These are phyloP conservation scores for Planiliza haematocheilus DNA, from an alignment of 2,113 vertebrate species.

Conservation along the genomic window DNA sequence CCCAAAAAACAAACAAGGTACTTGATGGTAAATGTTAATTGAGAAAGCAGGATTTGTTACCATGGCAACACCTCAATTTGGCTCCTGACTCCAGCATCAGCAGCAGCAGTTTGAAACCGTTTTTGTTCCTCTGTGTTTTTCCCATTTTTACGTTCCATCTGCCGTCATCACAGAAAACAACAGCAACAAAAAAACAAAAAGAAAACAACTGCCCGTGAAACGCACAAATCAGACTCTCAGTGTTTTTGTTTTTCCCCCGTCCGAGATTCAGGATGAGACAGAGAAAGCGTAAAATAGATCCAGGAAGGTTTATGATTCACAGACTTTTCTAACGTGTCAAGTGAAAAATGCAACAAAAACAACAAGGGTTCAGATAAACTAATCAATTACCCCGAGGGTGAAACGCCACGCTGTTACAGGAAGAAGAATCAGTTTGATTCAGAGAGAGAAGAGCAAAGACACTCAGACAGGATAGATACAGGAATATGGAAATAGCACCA, in stretches of 20 bases:
- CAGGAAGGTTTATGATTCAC: slow-evolving; percentile 2
- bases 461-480: background rate
- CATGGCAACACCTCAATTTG: slow-evolving; percentile 28
- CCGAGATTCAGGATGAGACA: background rate
- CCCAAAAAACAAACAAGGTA: background rate
- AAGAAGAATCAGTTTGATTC: slow-evolving; percentile 1
- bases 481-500: background rate
- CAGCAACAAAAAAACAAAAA: too few species aligned
- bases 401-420: slow-evolving; percentile 3
- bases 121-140: slow-evolving; percentile 5
- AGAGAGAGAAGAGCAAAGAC: background rate
- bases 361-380: background rate
- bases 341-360: background rate
- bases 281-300: background rate
- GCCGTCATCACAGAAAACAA: background rate
- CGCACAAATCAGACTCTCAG: background rate
- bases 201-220: background rate
- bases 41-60: slow-evolving; percentile 26
- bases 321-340: background rate
- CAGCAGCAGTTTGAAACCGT: slow-evolving; percentile 17
- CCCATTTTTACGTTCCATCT: slow-evolving; percentile 44
- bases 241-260: background rate
- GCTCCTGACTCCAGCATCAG: slow-evolving; percentile 14
- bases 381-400: slow-evolving; percentile 23
- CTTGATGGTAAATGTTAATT: slow-evolving; percentile 17